phyloP scores from a whole-genome alignment of 2,113 vertebrate genomes.

The Astatotilapia flaviijosephi region DNA sequence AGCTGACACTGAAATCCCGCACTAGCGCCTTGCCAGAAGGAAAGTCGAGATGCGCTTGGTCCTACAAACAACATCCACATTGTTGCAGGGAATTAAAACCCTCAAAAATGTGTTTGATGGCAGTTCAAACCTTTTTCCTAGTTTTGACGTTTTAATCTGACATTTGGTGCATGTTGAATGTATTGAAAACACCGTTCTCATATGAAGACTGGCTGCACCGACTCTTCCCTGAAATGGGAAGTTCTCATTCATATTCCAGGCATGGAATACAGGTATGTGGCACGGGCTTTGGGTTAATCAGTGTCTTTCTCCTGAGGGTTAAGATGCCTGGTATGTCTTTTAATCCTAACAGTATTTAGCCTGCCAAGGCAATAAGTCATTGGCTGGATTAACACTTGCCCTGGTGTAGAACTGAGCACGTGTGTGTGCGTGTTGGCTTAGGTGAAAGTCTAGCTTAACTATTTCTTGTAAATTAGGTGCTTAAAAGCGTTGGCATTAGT shows the following conservation, averaged over 20 bases:
- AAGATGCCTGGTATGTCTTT: neutral
- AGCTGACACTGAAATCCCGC: neutral
- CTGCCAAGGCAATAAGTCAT: slow-evolving; percentile 40
- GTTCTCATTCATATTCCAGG: neutral
- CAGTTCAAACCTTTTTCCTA: neutral
- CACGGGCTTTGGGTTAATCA: neutral
- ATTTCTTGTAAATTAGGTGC: neutral
- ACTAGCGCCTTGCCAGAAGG: neutral
- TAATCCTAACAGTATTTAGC: slow-evolving; percentile 3
- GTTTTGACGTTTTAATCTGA: neutral
- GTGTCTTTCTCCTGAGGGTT: neutral
- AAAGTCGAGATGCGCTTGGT: neutral
- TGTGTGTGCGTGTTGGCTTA: neutral
- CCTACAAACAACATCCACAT: slow-evolving; percentile 7
- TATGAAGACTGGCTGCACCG: neutral
- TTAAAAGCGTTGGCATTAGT: neutral
- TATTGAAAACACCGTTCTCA: neutral
- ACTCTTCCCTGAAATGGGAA: neutral
- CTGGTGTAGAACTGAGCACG: neutral
- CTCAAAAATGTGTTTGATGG: neutral
- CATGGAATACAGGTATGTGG: neutral
- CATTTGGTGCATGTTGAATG: neutral
- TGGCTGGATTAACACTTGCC: slow-evolving; percentile 28
- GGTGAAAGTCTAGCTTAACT: neutral
- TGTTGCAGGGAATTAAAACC: neutral